phyloP scores from a whole-genome alignment of 2,888 invertebrate genomes.

The Dicyrtoma fusca region DNA sequence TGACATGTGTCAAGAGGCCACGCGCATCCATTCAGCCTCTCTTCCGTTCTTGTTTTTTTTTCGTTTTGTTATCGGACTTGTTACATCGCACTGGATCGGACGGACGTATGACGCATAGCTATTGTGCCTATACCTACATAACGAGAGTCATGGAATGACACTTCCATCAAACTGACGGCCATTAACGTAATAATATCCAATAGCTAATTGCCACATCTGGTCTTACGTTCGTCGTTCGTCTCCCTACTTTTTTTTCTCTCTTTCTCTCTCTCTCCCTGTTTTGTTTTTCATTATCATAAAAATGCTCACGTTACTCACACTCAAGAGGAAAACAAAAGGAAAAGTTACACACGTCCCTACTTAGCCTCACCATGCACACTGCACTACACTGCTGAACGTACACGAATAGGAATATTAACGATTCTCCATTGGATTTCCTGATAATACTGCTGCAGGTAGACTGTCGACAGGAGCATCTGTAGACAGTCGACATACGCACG shows the following conservation, averaged over 20 bases:
- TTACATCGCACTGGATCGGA: too few relatives aligned
- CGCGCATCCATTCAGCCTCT: slow-evolving; percentile 24
- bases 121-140: background rate
- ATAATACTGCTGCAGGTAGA: too few relatives aligned
- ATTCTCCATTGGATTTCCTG: too few relatives aligned
- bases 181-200: slow-evolving; percentile 29
- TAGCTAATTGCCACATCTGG: slow-evolving; percentile 37
- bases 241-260: too few relatives aligned
- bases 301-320: slow-evolving; percentile 1
- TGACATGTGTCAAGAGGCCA: slow-evolving; percentile 41
- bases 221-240: slow-evolving; percentile 15
- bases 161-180: slow-evolving; percentile 22
- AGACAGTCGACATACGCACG: too few relatives aligned
- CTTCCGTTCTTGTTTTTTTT: slow-evolving; percentile 10
- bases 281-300: slow-evolving; percentile 21
- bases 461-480: too few relatives aligned
- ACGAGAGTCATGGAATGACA: slow-evolving; percentile 12
- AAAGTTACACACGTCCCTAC: background rate
- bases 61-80: too few relatives aligned
- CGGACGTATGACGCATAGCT: background rate
- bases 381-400: too few relatives aligned
- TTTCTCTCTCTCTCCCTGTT: background rate
- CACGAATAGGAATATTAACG: too few relatives aligned
- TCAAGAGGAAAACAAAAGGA: slow-evolving; percentile 10
- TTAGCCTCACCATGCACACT: too few relatives aligned